These are phyloP conservation scores for Mormyrus proboscirostris DNA, from an alignment of 2,797 vertebrate species.

Conservation along the genomic window DNA sequence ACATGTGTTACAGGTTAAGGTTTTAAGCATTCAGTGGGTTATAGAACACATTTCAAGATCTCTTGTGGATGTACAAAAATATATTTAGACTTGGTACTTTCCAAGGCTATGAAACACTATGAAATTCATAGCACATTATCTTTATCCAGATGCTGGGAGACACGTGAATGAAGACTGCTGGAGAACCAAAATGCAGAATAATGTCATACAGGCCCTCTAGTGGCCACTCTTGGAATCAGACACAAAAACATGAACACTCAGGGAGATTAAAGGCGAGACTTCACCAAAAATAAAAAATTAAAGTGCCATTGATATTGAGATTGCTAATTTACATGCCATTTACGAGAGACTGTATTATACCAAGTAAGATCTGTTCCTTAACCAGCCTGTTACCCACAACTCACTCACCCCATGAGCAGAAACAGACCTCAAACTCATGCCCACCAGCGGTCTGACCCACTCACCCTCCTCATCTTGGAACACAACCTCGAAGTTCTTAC, in stretches of 20 bases:
- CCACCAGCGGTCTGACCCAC: conserved; percentile 29
- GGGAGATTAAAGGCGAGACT: not conserved
- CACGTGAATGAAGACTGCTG: not conserved
- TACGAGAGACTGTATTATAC: not conserved
- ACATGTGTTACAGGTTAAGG: not conserved
- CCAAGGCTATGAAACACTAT: not conserved
- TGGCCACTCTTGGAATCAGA: not conserved
- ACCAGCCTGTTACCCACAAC: not conserved
- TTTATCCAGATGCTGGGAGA: not conserved
- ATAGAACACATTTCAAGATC: not conserved
- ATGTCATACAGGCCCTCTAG: not conserved
- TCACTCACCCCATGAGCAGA: not conserved
- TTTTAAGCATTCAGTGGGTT: not conserved
- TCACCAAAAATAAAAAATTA: not conserved
- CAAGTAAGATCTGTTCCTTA: not conserved
- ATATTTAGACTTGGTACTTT: not conserved
- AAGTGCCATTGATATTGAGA: not conserved
- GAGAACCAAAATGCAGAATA: not conserved
- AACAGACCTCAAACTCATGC: not conserved
- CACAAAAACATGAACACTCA: not conserved
- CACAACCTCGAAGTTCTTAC: conserved; percentile 96
- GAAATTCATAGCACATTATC: not conserved
- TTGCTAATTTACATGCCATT: not conserved
- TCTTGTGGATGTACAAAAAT: not conserved
- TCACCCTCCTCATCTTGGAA: conserved; percentile 98